phyloP scores from a whole-genome alignment of 1,140 invertebrate species.

The Bombus consobrinus region DNA sequence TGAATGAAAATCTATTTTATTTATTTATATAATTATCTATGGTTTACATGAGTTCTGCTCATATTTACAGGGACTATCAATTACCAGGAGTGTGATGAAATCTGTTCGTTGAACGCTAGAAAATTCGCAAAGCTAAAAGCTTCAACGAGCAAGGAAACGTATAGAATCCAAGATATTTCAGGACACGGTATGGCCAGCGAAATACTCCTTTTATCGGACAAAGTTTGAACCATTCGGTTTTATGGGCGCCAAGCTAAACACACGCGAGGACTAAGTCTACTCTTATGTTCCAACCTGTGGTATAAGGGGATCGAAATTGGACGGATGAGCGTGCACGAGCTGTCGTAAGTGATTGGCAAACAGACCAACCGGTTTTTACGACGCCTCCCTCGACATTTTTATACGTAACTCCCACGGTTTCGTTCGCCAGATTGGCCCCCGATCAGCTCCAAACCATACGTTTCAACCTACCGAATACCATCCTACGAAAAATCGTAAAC shows the following conservation, averaged over 20 bases:
- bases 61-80: neutral
- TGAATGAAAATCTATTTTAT: neutral
- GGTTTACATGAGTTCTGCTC: neutral
- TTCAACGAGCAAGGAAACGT: neutral
- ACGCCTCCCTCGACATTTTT: conserved; percentile 31
- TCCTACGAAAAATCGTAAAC: conserved; percentile 25
- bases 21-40: neutral
- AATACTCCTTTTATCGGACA: conserved; percentile 74
- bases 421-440: conserved; percentile 29
- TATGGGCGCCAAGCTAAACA: conserved; percentile 76
- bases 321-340: conserved; percentile 63
- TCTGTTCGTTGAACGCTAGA: neutral
- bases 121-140: neutral
- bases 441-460: conserved; percentile 10
- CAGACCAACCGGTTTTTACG: conserved; percentile 68
- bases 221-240: conserved; percentile 79
- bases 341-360: conserved; percentile 79
- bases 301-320: conserved; percentile 58
- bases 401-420: conserved; percentile 21
- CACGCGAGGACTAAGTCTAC: conserved; percentile 68
- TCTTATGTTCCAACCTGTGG: conserved; percentile 56
- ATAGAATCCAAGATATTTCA: conserved; percentile 44
- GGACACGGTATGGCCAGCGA: conserved; percentile 24
- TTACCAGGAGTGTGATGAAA: neutral
- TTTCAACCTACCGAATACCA: neutral